Conservation (phyloP, 2,113 vertebrate species). For the Cepphus grylle region DNA sequence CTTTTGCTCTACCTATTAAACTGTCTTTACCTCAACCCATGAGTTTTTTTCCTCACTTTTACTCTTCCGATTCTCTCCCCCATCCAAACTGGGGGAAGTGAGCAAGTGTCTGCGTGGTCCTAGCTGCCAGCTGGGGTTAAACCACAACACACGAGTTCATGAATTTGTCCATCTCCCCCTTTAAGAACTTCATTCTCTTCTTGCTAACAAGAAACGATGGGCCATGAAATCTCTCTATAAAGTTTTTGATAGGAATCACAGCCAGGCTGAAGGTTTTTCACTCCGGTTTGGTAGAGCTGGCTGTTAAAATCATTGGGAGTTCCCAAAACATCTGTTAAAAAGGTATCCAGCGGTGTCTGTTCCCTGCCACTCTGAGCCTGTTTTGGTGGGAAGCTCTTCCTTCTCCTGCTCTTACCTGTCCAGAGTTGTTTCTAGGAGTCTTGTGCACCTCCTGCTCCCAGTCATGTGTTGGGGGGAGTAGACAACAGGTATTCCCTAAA, state of each 20-base stretch:
- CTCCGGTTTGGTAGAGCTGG: background rate
- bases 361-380: background rate
- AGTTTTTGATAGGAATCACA: background rate
- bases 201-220: background rate
- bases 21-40: background rate
- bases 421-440: background rate
- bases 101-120: background rate
- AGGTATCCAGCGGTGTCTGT: background rate
- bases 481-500: background rate
- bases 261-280: background rate
- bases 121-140: background rate
- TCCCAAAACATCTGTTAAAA: background rate
- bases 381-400: background rate
- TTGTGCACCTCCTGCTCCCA: background rate
- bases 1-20: background rate
- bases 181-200: background rate
- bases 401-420: background rate
- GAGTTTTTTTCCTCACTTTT: background rate
- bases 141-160: background rate
- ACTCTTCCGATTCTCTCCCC: background rate
- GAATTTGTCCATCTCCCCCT: background rate
- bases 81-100: background rate
- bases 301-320: background rate
- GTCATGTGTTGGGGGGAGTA: rapidly evolving
- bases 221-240: background rate